Percentiles rank a stretch among this genome's conserved stretches.
These are phyloP conservation scores for Vandiemenella viatica DNA, from an alignment of 2,888 invertebrate species.

Conservation along the genomic window DNA sequence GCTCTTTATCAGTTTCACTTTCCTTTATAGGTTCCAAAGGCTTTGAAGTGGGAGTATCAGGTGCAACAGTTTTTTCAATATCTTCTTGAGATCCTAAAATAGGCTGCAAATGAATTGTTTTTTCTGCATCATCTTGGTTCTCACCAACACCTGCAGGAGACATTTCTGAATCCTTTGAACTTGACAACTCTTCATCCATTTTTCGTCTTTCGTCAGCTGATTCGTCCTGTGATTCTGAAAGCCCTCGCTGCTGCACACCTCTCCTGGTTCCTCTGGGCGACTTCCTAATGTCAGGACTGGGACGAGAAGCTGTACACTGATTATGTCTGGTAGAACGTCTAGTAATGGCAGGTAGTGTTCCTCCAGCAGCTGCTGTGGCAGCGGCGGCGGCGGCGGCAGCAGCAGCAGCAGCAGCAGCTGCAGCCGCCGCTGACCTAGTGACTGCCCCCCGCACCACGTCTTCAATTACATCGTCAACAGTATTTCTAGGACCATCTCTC, in stretches of 20 bases:
- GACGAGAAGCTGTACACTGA: neutral
- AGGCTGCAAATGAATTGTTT: slow-evolving; percentile 15
- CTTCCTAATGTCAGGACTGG: slow-evolving; percentile 10
- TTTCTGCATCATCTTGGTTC: slow-evolving; percentile 13
- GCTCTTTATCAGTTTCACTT: slow-evolving; percentile 31
- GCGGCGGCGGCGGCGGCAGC: slow-evolving; percentile 1
- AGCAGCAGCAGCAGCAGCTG: slow-evolving; percentile 18
- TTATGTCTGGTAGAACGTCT: slow-evolving; percentile 9
- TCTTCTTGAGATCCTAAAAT: neutral
- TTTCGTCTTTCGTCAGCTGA: slow-evolving; percentile 31
- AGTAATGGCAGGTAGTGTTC: neutral
- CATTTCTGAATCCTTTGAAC: slow-evolving; percentile 15
- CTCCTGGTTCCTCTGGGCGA: slow-evolving; percentile 12
- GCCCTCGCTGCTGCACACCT: slow-evolving; percentile 2
- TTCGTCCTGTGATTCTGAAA: slow-evolving; percentile 13
- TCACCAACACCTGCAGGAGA: slow-evolving; percentile 20
- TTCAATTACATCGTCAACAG: slow-evolving; percentile 78
- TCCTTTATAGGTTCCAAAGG: slow-evolving; percentile 15
- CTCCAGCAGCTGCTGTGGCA: neutral
- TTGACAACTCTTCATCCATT: slow-evolving; percentile 1
- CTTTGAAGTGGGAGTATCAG: slow-evolving; percentile 9
- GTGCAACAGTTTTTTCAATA: neutral
- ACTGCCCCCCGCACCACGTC: slow-evolving; percentile 63
- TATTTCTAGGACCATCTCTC: slow-evolving; percentile 44
- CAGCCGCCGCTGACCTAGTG: slow-evolving; percentile 29